Conservation (phyloP, 2,797 vertebrate species). For the Toxotes lorentzi region DNA sequence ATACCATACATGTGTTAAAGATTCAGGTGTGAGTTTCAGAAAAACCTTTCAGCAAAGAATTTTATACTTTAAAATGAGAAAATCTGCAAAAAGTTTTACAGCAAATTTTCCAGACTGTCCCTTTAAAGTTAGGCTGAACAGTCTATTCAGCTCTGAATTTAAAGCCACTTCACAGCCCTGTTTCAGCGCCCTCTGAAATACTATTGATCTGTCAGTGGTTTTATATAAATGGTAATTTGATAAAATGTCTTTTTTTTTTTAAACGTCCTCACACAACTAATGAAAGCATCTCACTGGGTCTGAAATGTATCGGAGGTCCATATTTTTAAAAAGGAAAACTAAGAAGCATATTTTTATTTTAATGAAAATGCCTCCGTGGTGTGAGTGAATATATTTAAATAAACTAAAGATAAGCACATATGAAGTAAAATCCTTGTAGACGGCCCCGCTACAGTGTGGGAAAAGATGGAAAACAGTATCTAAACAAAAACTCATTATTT, state of each 20-base stretch:
- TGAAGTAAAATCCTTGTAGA: neutral
- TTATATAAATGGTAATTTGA: neutral
- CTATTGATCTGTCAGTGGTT: neutral
- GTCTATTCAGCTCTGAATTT: too few species aligned
- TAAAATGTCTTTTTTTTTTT: neutral
- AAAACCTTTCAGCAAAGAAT: neutral
- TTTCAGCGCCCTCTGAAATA: neutral
- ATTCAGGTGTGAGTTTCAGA: neutral
- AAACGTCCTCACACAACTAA: neutral
- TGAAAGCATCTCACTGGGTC: neutral
- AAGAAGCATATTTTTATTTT: neutral
- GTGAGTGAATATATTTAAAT: slow-evolving; percentile 1
- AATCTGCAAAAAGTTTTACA: too few species aligned
- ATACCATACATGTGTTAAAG: too few species aligned
- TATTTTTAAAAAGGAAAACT: neutral
- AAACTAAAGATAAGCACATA: neutral
- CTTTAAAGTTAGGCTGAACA: too few species aligned
- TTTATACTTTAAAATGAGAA: neutral
- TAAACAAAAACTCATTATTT: slow-evolving; percentile 59
- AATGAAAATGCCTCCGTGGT: neutral
- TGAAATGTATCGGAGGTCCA: neutral
- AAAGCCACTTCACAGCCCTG: too few species aligned
- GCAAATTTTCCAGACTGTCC: too few species aligned
- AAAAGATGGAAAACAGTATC: slow-evolving; percentile 26
- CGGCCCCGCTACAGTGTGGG: neutral